Percentiles rank a stretch among this genome's conserved stretches.
These are phyloP conservation scores for Ennomos quercinarius DNA, from an alignment of 2,888 invertebrate species.

Conservation along the genomic window DNA sequence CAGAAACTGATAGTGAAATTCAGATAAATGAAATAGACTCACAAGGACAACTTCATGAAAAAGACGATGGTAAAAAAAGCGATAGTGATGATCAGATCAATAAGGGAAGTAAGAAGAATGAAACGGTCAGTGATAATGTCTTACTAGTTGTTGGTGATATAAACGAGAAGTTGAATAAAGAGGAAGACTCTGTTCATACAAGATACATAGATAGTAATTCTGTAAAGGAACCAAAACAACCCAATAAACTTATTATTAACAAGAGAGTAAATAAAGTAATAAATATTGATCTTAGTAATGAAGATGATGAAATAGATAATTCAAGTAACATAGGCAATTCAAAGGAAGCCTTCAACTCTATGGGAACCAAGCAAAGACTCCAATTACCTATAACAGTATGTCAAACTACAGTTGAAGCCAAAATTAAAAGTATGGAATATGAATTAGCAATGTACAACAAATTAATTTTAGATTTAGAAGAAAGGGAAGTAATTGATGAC, in stretches of 20 bases:
- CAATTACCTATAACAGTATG: too few species aligned
- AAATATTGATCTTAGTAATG: neutral
- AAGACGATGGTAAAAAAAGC: constrained; percentile 6
- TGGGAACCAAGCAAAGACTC: too few species aligned
- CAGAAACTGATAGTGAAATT: constrained; percentile 32
- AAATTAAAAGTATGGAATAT: constrained; percentile 11
- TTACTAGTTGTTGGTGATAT: constrained; percentile 19
- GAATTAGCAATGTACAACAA: constrained; percentile 4
- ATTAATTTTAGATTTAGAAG: constrained; percentile 16
- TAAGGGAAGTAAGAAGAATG: neutral
- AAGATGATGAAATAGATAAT: constrained; percentile 3
- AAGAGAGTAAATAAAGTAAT: neutral
- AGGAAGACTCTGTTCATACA: constrained; percentile 8
- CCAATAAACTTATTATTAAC: neutral
- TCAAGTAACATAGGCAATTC: neutral
- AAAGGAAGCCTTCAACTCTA: neutral
- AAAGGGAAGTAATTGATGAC: constrained; percentile 23
- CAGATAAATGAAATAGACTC: constrained; percentile 12
- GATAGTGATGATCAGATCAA: too few species aligned
- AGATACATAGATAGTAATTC: neutral
- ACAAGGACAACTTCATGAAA: neutral
- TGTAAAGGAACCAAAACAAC: neutral
- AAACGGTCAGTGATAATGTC: constrained; percentile 14
- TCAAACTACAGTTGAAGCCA: neutral
- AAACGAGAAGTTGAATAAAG: constrained; percentile 19